Percentiles rank a stretch among this genome's conserved stretches.
Evolutionary conservation across 1,140 invertebrate species (phyloP).

Genomic region (Lepidotrigona ventralis): DNA sequence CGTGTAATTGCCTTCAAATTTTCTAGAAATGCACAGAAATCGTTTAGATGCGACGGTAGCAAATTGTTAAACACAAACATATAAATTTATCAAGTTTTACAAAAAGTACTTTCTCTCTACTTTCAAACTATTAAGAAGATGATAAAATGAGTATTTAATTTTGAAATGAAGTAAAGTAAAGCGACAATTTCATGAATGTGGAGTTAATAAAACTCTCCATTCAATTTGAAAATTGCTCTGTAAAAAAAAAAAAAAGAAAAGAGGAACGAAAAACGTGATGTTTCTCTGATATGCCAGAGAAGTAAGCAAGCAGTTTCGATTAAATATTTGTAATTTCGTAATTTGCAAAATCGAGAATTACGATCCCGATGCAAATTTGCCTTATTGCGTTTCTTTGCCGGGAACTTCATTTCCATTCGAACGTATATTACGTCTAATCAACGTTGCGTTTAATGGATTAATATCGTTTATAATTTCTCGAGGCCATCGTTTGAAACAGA

Average conservation of each 20-base stretch:
- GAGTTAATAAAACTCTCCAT: not conserved
- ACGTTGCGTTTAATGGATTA: slow-evolving; percentile 3
- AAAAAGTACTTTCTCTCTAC: not conserved
- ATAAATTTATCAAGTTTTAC: not conserved
- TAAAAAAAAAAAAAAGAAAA: not conserved
- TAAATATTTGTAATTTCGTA: not conserved
- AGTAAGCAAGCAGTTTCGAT: not conserved
- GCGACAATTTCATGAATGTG: not conserved
- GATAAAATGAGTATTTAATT: no score
- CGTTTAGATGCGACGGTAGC: not conserved
- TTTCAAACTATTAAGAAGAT: no score
- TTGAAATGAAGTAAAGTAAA: no score
- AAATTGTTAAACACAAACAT: not conserved
- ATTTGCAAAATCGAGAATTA: not conserved
- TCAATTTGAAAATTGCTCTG: not conserved
- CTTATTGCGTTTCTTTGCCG: not conserved
- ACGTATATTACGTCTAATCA: not conserved
- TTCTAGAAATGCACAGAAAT: no score
- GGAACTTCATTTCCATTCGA: not conserved
- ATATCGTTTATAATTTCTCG: not conserved
- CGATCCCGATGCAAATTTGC: not conserved
- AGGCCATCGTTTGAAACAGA: not conserved
- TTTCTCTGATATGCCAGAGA: not conserved
- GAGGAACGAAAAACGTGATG: not conserved
- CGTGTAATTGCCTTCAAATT: no score